These are phyloP conservation scores for Fabriciana adippe DNA, from an alignment of 2,888 invertebrate genomes.

Conservation along the genomic window DNA sequence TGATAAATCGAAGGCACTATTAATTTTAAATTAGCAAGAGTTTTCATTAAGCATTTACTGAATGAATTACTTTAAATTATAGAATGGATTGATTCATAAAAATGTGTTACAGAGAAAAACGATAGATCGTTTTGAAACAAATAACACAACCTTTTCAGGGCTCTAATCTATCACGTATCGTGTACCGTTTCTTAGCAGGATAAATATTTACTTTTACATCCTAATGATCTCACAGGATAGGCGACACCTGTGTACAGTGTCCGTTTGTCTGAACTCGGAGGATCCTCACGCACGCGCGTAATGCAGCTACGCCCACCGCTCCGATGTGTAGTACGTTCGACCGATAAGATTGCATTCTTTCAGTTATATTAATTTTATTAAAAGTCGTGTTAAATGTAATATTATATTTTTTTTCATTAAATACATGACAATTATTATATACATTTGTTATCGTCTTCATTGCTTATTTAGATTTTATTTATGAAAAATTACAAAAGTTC, in stretches of 20 bases:
- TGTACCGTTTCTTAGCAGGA: not conserved
- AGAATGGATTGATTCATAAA: too few relatives aligned
- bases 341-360: slow-evolving; percentile 33
- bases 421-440: too few relatives aligned
- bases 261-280: slow-evolving; percentile 17
- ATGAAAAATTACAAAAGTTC: too few relatives aligned
- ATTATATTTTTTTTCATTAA: too few relatives aligned
- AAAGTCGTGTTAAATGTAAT: not conserved
- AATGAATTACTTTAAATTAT: too few relatives aligned
- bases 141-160: not conserved
- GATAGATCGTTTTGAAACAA: not conserved
- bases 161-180: slow-evolving; percentile 2
- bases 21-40: not conserved
- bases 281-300: slow-evolving; percentile 42
- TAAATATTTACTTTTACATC: slow-evolving; percentile 23
- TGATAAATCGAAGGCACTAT: not conserved
- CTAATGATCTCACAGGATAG: slow-evolving; percentile 22
- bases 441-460: too few relatives aligned
- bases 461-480: too few relatives aligned
- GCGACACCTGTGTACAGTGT: slow-evolving; percentile 30
- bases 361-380: not conserved
- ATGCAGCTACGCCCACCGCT: slow-evolving; percentile 44
- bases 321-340: slow-evolving; percentile 35
- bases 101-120: not conserved
- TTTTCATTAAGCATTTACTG: too few relatives aligned